A percentile compares a stretch with the other conserved stretches of the same genome.
Conservation (phyloP, 2,113 vertebrate species). For the Pteronura brasiliensis region DNA sequence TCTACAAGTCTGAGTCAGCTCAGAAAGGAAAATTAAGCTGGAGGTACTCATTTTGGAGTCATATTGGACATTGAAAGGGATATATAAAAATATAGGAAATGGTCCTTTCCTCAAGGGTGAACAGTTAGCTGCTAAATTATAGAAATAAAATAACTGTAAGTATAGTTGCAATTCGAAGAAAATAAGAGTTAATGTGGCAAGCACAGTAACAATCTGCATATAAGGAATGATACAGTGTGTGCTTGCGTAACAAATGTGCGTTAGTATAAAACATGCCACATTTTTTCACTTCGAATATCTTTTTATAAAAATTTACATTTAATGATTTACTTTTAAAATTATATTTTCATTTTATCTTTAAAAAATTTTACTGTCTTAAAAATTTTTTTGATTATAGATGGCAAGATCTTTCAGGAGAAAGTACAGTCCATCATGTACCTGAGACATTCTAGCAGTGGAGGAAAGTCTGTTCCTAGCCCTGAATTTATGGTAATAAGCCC, state of each 20-base stretch:
- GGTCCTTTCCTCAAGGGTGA: neutral
- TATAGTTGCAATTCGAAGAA: neutral
- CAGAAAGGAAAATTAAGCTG: neutral
- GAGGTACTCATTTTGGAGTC: neutral
- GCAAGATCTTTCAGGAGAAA: conserved; percentile 96
- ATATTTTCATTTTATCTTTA: conserved; percentile 26
- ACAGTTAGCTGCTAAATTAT: neutral
- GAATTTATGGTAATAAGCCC: conserved; percentile 87
- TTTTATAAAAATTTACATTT: neutral
- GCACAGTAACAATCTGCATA: neutral
- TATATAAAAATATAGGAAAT: neutral
- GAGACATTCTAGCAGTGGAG: conserved; percentile 90
- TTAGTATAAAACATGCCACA: neutral
- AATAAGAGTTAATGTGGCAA: neutral
- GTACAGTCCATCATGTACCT: conserved; percentile 93
- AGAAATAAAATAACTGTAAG: neutral
- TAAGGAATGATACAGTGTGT: neutral
- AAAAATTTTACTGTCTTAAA: neutral
- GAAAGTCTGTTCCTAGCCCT: conserved; percentile 87
- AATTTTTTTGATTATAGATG: conserved; percentile 86
- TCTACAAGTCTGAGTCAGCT: neutral
- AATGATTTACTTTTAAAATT: conserved; percentile 14
- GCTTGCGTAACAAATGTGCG: neutral
- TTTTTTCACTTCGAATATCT: neutral
- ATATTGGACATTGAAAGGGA: neutral